Conservation (phyloP, 2,113 vertebrate species). For the Peromyscus leucopus region DNA sequence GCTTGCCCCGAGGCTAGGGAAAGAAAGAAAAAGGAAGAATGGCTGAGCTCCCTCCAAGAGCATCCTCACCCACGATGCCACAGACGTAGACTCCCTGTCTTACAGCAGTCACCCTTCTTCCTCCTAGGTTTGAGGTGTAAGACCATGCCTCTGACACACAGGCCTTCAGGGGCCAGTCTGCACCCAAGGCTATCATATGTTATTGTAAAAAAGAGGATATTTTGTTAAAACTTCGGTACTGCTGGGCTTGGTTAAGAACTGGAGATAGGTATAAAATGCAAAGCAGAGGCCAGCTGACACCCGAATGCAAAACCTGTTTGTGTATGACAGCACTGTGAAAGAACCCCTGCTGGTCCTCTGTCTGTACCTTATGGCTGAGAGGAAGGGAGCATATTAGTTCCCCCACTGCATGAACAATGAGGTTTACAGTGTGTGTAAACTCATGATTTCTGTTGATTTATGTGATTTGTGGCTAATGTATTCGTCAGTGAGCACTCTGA, state of each 20-base stretch:
- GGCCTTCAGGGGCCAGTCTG: not conserved
- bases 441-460: conserved; percentile 63
- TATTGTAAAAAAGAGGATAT: not conserved
- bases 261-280: not conserved
- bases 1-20: not conserved
- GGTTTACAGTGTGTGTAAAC: conserved; percentile 45
- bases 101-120: not conserved
- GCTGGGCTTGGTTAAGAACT: conserved; percentile 4
- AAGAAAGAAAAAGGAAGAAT: not conserved
- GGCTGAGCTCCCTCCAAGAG: no score
- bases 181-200: not conserved
- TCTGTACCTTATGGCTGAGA: not conserved
- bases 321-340: not conserved
- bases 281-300: not conserved
- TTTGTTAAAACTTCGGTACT: not conserved
- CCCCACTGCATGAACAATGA: not conserved
- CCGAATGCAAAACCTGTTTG: not conserved
- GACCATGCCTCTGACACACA: not conserved
- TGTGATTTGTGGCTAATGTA: conserved; percentile 62
- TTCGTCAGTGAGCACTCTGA: conserved; percentile 52
- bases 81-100: not conserved
- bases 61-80: no score
- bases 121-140: no score
- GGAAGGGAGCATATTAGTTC: not conserved
- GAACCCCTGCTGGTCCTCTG: not conserved